phyloP scores from a whole-genome alignment of 2,113 vertebrate genomes.

The Raja brachyura region DNA sequence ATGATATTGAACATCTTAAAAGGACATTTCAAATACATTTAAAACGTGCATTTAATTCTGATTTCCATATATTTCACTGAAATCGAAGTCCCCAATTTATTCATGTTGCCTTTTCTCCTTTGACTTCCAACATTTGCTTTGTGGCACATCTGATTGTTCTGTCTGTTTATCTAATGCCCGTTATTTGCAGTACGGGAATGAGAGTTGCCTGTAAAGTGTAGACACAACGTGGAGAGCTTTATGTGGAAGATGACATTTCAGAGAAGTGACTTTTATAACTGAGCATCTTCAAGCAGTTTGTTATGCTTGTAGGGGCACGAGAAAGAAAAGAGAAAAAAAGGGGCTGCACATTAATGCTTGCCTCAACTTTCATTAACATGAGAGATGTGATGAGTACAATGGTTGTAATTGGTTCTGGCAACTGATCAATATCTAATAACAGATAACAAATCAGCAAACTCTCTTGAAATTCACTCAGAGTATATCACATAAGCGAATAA shows the following conservation, averaged over 20 bases:
- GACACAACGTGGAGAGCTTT: not conserved
- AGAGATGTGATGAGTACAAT: not conserved
- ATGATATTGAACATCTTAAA: not conserved
- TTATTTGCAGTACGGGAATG: not conserved
- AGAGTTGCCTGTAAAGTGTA: not conserved
- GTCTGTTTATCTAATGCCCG: not conserved
- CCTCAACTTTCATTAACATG: not conserved
- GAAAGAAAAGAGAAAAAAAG: not conserved
- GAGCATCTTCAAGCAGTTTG: not conserved
- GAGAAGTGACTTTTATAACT: not conserved
- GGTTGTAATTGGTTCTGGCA: not conserved
- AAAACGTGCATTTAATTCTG: constrained; percentile 5
- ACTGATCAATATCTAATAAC: not conserved
- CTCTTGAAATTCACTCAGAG: not conserved
- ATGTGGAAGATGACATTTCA: not conserved
- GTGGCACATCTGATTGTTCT: not conserved
- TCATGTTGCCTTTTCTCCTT: not conserved
- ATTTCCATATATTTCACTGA: not conserved
- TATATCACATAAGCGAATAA: not conserved
- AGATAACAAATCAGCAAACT: not conserved
- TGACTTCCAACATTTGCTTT: not conserved
- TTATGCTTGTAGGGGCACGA: not conserved
- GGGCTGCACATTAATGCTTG: not conserved
- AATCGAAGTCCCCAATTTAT: not conserved
- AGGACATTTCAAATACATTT: not conserved